Base-by-base conservation (phyloP, 2,888 invertebrate genomes). In the Coelopa pilipes region DNA sequence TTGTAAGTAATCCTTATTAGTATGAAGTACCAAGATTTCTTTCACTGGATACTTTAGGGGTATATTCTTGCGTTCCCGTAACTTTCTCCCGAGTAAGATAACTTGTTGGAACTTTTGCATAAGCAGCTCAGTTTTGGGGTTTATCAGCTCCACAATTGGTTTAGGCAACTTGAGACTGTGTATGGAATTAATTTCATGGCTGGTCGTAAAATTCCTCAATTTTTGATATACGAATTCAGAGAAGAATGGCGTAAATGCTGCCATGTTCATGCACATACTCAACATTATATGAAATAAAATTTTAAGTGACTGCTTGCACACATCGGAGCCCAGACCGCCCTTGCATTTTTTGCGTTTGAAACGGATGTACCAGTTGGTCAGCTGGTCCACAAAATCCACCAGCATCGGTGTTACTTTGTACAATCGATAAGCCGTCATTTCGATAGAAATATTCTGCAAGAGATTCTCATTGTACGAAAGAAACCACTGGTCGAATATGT, bases 311-410 rank as follows among this genome's bases (percentile, higher is more conserved):
- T 49, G 66, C 21, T 21, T n/a, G n/a, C 66, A 66, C 12, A 50
- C 59, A 24, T 12, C 2, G n/a, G 12, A 0, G 12, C 73, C 75
- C 13, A 34, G 0, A 0, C 13, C 67, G 90, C 82, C 96, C 96
- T 97, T 97, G 76, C 98, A 90, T 66, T 97, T 90, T 82, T 92
- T 93, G 72, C 98, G 90, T 86, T 98, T 98, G 93, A 98, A 94
- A 79, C 98, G 90, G 46, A 99, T 96, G 86, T 97, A 98, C 96
- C 97, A 97, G 87, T 98, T 98, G 60, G 97, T 98, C 9, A 99
- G 90, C 84, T 97, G 94, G 82, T 97, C 97, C 77, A 98, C 94
- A 87, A 96, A 97, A 84, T 96, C 95, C 0, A 97, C 93, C 65
- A 98, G 88, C 74, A 93, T 67, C 0, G 97, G 96, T 5, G 97